These are phyloP conservation scores for Drosophila virilis DNA, from an alignment of 1,140 invertebrate species.

Conservation along the genomic window DNA sequence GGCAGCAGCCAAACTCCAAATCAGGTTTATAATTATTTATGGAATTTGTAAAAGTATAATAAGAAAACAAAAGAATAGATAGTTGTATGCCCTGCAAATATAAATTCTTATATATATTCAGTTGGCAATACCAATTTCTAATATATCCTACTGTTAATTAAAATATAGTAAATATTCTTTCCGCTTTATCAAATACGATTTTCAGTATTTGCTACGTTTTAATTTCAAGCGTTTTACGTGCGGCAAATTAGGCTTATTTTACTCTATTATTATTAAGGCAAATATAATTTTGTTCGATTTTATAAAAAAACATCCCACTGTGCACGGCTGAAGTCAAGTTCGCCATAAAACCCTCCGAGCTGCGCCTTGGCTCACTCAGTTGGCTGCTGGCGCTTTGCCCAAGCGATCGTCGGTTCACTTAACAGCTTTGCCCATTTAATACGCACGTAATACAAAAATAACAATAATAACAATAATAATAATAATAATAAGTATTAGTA, in stretches of 20 bases:
- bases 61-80: too few relatives aligned
- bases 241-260: too few relatives aligned
- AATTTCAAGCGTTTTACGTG: background rate
- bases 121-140: too few relatives aligned
- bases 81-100: too few relatives aligned
- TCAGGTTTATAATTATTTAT: background rate
- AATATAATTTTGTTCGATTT: background rate
- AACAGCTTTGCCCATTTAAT: slow-evolving; percentile 6
- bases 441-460: background rate
- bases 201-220: too few relatives aligned
- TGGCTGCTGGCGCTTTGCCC: slow-evolving; percentile 60
- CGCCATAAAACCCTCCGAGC: slow-evolving; percentile 69
- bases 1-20: background rate
- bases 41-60: background rate
- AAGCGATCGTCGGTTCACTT: slow-evolving; percentile 47
- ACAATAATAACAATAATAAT: too few relatives aligned
- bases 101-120: too few relatives aligned
- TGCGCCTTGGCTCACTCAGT: slow-evolving; percentile 68
- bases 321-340: slow-evolving; percentile 65
- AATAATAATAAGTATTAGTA: slow-evolving; percentile 1
- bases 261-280: too few relatives aligned
- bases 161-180: too few relatives aligned
- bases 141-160: too few relatives aligned
- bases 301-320: slow-evolving; percentile 9
- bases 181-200: too few relatives aligned